A percentile compares a stretch with the other conserved stretches of the same genome.
These are phyloP conservation scores for Natator depressus DNA, from an alignment of 2,113 vertebrate genomes.

Conservation along the genomic window DNA sequence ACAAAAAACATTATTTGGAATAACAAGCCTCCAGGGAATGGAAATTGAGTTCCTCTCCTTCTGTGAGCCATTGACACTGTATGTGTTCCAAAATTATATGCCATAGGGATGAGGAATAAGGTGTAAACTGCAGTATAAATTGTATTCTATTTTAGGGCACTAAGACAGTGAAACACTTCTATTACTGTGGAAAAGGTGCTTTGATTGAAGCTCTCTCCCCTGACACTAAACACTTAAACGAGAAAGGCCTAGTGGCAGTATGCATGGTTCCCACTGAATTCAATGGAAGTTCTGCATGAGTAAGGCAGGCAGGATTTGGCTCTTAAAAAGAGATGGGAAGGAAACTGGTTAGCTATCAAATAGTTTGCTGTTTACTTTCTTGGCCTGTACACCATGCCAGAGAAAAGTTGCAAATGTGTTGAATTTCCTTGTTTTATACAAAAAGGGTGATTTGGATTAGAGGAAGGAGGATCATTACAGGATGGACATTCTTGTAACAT, in stretches of 20 bases:
- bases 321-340: background rate
- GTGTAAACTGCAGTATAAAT: accelerated
- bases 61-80: background rate
- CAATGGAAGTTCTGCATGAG: background rate
- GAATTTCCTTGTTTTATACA: background rate
- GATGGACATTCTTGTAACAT: background rate
- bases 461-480: background rate
- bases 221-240: background rate
- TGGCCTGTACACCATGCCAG: background rate
- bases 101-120: accelerated
- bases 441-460: background rate
- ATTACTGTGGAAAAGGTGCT: background rate
- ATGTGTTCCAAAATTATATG: background rate
- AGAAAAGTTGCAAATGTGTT: background rate
- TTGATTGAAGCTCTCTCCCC: background rate
- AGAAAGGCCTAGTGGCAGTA: background rate
- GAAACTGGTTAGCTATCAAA: background rate
- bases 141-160: background rate
- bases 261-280: background rate
- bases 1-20: background rate
- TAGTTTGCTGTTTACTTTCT: background rate
- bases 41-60: background rate
- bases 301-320: background rate
- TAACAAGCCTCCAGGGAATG: background rate
- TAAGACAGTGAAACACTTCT: background rate